phyloP scores from a whole-genome alignment of 2,113 vertebrate genomes.

The Tretioscincus oriximinensis region DNA sequence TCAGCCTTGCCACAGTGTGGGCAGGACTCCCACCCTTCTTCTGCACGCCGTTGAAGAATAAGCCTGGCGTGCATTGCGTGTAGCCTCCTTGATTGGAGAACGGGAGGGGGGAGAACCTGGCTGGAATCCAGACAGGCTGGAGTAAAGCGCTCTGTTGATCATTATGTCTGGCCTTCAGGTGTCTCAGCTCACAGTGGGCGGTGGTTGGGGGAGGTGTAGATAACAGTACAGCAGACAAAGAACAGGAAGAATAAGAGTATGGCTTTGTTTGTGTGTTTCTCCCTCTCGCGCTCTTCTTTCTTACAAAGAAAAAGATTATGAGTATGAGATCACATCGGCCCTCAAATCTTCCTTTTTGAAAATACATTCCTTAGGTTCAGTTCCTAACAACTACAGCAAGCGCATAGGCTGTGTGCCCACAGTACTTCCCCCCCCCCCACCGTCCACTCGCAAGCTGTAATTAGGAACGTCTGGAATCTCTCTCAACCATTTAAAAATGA shows the following conservation, averaged over 20 bases:
- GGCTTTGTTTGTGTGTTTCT: conserved; percentile 43
- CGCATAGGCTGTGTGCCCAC: conserved; percentile 74
- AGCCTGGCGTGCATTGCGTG: conserved; percentile 75
- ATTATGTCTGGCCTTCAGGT: conserved; percentile 97
- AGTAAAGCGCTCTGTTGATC: conserved; percentile 88
- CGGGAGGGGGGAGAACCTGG: conserved; percentile 66
- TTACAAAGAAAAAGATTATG: conserved; percentile 55
- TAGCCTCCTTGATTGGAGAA: conserved; percentile 81
- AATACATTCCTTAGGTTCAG: conserved; percentile 78
- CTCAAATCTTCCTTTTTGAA: conserved; percentile 70
- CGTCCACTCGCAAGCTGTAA: conserved; percentile 85
- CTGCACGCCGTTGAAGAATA: conserved; percentile 75
- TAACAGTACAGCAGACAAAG: conserved; percentile 91
- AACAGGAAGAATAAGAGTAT: conserved; percentile 69
- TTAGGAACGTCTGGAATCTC: conserved; percentile 90
- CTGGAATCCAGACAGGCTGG: conserved; percentile 84
- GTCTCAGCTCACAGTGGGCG: conserved; percentile 85
- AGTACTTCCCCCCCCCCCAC: conserved; percentile 78
- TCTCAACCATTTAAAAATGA: conserved; percentile 78
- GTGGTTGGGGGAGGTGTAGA: conserved; percentile 82
- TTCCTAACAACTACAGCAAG: conserved; percentile 71
- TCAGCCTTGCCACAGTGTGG: conserved; percentile 81
- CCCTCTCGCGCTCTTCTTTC: too few relatives aligned
- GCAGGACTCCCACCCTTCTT: conserved; percentile 77
- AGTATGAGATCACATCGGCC: conserved; percentile 54